Evolutionary conservation across 92 coral and sea anemone genomes (phyloP).

Genomic region (Zoanthus sansibaricus): DNA sequence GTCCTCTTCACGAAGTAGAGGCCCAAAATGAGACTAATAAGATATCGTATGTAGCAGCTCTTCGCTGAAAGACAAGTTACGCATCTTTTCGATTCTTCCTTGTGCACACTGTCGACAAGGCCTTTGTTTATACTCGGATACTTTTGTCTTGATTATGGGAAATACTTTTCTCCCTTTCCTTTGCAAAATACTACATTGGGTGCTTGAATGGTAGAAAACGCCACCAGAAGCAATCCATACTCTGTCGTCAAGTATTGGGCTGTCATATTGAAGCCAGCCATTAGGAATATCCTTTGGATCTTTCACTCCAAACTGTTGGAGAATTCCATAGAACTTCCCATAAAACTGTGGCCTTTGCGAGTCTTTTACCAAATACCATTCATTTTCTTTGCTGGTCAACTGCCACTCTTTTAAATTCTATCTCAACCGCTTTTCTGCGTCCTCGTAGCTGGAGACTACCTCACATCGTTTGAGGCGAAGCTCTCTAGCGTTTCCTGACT

Average conservation of each 20-base stretch:
- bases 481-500: background rate
- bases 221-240: constrained; percentile 46
- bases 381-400: background rate
- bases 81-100: background rate
- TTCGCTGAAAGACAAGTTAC: constrained; percentile 28
- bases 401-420: constrained; percentile 31
- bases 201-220: constrained; percentile 6
- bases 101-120: constrained; percentile 18
- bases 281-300: constrained; percentile 33
- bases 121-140: constrained; percentile 10
- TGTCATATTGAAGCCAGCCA: constrained; percentile 17
- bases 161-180: constrained; percentile 30
- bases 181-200: constrained; percentile 1
- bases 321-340: constrained; percentile 34
- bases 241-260: background rate
- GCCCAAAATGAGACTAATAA: background rate
- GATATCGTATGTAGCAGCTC: constrained; percentile 17
- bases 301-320: constrained; percentile 7
- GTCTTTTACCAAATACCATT: constrained; percentile 19
- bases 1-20: background rate
- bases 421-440: background rate
- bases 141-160: constrained; percentile 24
- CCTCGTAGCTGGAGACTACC: constrained; percentile 22
- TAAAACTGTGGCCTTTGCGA: constrained; percentile 10
- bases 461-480: constrained; percentile 31